A percentile compares a stretch with the other conserved stretches of the same genome.
Evolutionary conservation across 1,140 invertebrate genomes (phyloP).

Genomic region (Nomia melanderi): DNA sequence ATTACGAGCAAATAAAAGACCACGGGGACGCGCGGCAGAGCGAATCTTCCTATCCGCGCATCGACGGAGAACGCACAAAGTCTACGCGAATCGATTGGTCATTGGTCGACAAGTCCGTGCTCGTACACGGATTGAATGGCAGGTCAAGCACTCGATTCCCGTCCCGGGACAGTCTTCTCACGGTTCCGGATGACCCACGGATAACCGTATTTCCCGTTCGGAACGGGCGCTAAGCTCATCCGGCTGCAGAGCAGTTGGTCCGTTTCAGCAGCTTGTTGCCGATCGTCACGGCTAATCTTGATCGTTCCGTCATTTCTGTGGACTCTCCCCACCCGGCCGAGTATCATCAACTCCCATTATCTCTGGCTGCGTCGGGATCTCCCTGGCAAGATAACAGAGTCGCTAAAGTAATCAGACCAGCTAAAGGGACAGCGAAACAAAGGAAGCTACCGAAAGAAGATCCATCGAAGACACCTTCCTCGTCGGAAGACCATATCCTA

Average conservation of each 20-base stretch:
- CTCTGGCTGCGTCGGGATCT: neutral
- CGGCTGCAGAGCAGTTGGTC: too few species aligned
- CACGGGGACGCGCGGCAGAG: conserved; percentile 3
- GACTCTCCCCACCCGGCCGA: neutral
- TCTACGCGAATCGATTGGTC: conserved; percentile 41
- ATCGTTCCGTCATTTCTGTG: neutral
- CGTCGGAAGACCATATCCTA: too few species aligned
- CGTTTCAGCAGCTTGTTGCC: neutral
- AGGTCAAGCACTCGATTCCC: conserved; percentile 22
- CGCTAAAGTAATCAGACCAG: too few species aligned
- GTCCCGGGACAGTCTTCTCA: conserved; percentile 3
- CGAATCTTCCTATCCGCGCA: conserved; percentile 23
- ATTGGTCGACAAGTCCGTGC: conserved; percentile 46
- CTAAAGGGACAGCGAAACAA: neutral
- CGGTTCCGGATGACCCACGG: neutral
- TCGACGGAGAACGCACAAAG: conserved; percentile 19
- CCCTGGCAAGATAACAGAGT: neutral
- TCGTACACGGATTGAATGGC: conserved; percentile 39
- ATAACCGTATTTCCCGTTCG: neutral
- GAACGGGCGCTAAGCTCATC: neutral
- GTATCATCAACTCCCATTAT: neutral
- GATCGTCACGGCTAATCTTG: conserved; percentile 10
- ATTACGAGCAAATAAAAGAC: neutral
- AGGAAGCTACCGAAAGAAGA: neutral
- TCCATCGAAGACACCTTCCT: too few species aligned